Conservation (phyloP, 2,888 invertebrate genomes). For the Macroteleia sp. region DNA sequence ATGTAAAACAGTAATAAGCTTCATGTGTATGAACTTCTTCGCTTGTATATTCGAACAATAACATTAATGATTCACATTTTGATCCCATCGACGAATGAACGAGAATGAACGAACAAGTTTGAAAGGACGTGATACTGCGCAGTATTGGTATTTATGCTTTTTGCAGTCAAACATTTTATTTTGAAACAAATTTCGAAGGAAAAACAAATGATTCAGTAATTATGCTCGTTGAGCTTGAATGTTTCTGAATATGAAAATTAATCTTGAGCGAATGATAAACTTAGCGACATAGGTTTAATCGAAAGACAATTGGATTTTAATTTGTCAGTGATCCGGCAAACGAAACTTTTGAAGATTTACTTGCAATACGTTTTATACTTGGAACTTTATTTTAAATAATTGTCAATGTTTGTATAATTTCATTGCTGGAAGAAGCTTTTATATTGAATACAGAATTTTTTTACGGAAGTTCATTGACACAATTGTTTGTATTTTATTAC, state of each 20-base stretch:
- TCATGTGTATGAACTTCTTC: constrained; percentile 40
- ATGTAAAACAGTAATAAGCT: constrained; percentile 49
- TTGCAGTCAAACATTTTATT: constrained; percentile 24
- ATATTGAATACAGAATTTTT: constrained; percentile 52
- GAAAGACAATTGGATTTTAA: constrained; percentile 33
- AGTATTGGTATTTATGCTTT: constrained; percentile 32
- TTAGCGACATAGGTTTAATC: constrained; percentile 18
- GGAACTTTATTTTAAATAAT: constrained; percentile 33
- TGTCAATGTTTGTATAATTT: constrained; percentile 24
- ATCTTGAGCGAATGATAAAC: constrained; percentile 52
- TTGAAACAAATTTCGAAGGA: constrained; percentile 10
- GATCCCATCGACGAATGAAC: constrained; percentile 41
- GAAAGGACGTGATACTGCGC: constrained; percentile 16
- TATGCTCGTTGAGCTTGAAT: no score
- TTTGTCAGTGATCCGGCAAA: constrained; percentile 23
- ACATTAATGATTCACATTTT: constrained; percentile 24
- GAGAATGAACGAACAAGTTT: constrained; percentile 25
- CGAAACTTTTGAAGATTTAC: constrained; percentile 27
- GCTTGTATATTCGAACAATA: constrained; percentile 32
- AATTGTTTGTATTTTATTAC: constrained; percentile 34
- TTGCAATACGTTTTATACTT: constrained; percentile 46
- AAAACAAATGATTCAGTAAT: neutral
- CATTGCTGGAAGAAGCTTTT: constrained; percentile 41
- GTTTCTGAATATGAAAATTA: constrained; percentile 31
- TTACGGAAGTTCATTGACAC: constrained; percentile 39